Conservation (phyloP, 2,113 vertebrate genomes). For the human region DNA sequence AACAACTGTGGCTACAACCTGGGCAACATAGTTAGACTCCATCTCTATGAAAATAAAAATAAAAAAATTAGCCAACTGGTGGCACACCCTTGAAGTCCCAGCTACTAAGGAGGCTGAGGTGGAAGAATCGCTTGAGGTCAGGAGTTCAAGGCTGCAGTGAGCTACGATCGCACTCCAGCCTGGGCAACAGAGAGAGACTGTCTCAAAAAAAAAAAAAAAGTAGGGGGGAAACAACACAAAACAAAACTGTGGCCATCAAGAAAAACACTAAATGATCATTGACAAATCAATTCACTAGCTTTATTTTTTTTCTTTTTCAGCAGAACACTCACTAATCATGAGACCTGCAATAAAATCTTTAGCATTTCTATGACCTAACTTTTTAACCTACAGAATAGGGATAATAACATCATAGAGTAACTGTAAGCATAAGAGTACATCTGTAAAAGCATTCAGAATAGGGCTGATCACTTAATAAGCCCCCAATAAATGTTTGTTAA, state of each 20-base stretch:
- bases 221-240: too few species aligned
- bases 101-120: too few species aligned
- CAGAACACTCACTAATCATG: conserved; percentile 36
- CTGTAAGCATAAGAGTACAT: background rate
- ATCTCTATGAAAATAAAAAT: too few species aligned
- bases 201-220: too few species aligned
- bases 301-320: background rate
- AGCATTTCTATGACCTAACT: background rate
- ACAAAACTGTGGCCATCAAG: background rate
- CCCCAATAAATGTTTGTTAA: background rate
- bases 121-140: too few species aligned
- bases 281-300: background rate
- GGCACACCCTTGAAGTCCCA: too few species aligned
- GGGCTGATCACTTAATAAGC: background rate
- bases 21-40: background rate
- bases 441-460: conserved; percentile 6
- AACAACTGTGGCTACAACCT: background rate
- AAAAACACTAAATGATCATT: conserved; percentile 6
- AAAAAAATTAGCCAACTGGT: too few species aligned
- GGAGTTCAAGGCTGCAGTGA: too few species aligned
- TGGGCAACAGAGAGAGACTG: too few species aligned
- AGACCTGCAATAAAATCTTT: conserved; percentile 1
- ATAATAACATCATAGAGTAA: background rate
- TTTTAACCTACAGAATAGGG: conserved; percentile 4
- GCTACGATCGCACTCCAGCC: too few species aligned